Evolutionary conservation across 2,797 vertebrate species (phyloP).

Genomic region (Microcaecilia unicolor): DNA sequence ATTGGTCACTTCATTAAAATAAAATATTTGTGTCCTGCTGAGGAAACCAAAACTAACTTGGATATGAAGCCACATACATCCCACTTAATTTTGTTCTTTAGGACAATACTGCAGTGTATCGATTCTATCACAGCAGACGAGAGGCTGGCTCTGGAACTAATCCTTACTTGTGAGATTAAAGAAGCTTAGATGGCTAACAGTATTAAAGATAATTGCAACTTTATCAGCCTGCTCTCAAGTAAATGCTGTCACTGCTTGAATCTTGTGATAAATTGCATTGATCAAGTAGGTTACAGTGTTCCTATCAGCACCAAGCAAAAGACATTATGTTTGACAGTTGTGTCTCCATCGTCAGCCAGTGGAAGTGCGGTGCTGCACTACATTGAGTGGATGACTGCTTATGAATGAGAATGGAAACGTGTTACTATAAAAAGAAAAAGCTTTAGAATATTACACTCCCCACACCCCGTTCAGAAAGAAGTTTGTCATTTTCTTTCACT

Average conservation of each 20-base stretch:
- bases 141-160: constrained; percentile 4
- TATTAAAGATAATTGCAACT: constrained; percentile 22
- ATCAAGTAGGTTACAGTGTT: constrained; percentile 34
- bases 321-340: constrained; percentile 33
- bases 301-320: constrained; percentile 39
- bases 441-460: no score
- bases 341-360: constrained; percentile 28
- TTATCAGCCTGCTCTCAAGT: constrained; percentile 26
- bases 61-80: background rate
- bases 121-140: background rate
- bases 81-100: constrained; percentile 1
- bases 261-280: constrained; percentile 36
- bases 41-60: background rate
- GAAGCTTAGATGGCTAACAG: constrained; percentile 11
- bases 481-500: no score
- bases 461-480: no score
- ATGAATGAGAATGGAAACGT: constrained; percentile 35
- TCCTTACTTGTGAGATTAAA: constrained; percentile 15
- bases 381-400: constrained; percentile 21
- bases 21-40: constrained; percentile 6
- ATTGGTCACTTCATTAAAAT: background rate
- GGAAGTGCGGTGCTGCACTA: constrained; percentile 17
- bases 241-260: constrained; percentile 23
- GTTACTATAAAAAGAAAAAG: constrained; percentile 18
- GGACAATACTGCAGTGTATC: background rate